These are phyloP conservation scores for Drosophila aldrichi DNA, from an alignment of 2,888 invertebrate species.

Conservation along the genomic window DNA sequence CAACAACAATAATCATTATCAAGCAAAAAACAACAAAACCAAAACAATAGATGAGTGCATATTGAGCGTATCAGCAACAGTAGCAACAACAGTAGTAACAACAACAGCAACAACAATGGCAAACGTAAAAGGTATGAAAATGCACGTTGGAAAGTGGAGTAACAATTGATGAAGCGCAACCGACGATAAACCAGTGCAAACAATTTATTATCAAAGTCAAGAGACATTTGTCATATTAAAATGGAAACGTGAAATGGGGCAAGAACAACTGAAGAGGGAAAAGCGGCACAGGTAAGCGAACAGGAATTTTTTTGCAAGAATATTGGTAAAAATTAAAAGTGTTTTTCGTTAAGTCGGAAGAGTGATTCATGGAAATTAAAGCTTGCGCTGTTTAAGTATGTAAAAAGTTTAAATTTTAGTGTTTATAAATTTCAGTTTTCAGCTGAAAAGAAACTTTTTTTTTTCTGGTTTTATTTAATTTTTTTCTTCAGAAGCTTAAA, in stretches of 20 bases:
- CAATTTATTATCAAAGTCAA: constrained; percentile 25
- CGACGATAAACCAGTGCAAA: constrained; percentile 21
- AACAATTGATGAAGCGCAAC: constrained; percentile 30
- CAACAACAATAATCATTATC: constrained; percentile 44
- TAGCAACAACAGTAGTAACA: constrained; percentile 22
- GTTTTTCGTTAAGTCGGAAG: background rate
- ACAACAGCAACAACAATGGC: constrained; percentile 11
- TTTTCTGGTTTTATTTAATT: no score
- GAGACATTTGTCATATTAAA: constrained; percentile 26
- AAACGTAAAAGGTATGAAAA: constrained; percentile 14
- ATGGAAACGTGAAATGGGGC: background rate
- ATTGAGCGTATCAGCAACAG: constrained; percentile 48
- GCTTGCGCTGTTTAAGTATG: background rate
- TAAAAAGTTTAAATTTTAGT: no score
- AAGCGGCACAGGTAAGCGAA: background rate
- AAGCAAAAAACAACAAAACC: constrained; percentile 20
- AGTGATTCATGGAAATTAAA: background rate
- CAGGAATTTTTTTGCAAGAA: background rate
- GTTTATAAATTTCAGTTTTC: no score
- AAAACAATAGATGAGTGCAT: constrained; percentile 48
- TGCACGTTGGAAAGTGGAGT: constrained; percentile 36
- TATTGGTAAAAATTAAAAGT: background rate
- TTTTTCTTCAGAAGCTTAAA: no score
- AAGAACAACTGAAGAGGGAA: background rate
- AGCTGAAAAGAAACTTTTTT: no score